A percentile compares a stretch with the other conserved stretches of the same genome.
phyloP scores from a whole-genome alignment of 2,797 vertebrate genomes.

The Lepus oiostolus region DNA sequence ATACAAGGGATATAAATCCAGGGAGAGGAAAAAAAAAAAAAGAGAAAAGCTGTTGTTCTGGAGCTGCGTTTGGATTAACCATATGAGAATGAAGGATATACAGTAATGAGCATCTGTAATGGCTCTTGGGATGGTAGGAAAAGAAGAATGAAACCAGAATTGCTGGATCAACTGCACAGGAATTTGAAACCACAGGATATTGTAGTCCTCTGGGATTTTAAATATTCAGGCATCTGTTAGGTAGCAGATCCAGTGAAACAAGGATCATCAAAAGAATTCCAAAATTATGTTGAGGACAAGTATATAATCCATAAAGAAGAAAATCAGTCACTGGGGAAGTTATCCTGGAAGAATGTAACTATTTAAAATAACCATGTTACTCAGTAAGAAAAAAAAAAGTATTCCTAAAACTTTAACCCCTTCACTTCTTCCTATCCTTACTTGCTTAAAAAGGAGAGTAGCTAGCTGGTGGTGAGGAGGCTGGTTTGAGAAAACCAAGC shows the following conservation, averaged over 20 bases:
- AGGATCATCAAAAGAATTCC: slow-evolving; percentile 76
- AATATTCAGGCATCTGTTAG: slow-evolving; percentile 77
- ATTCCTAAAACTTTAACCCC: slow-evolving; percentile 50
- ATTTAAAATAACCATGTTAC: slow-evolving; percentile 52
- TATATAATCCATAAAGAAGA: slow-evolving; percentile 75
- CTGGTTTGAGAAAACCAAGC: not conserved
- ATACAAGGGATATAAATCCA: not conserved
- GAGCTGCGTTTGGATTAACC: not conserved
- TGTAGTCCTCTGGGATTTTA: slow-evolving; percentile 69
- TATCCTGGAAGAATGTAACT: slow-evolving; percentile 66
- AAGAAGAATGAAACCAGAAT: slow-evolving; percentile 62
- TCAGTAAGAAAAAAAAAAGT: slow-evolving; percentile 35
- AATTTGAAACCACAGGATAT: slow-evolving; percentile 76
- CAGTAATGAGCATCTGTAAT: not conserved
- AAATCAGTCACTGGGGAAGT: slow-evolving; percentile 76
- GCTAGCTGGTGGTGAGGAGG: not conserved
- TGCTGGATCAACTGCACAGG: slow-evolving; percentile 60
- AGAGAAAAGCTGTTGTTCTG: not conserved
- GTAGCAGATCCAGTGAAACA: slow-evolving; percentile 66
- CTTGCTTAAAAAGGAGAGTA: not conserved
- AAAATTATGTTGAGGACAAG: slow-evolving; percentile 66
- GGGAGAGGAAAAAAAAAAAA: not conserved
- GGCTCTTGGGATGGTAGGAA: not conserved
- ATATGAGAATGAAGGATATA: not conserved
- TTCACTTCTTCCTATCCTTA: not conserved